Percentiles rank a stretch among this genome's conserved stretches.
Evolutionary conservation across 2,113 vertebrate genomes (phyloP).

Genomic region (Mobula birostris): DNA sequence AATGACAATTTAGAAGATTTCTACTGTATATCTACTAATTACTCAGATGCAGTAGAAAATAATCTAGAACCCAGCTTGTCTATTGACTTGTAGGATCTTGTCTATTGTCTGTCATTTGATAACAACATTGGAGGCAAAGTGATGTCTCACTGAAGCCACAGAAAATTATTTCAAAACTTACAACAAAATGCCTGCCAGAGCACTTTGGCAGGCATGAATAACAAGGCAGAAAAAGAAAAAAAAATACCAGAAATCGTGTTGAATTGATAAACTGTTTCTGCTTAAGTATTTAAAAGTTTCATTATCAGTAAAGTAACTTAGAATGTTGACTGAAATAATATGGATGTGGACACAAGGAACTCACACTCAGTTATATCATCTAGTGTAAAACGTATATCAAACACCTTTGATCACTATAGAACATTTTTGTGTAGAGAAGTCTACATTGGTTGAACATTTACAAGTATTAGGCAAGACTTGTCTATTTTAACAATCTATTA

Average conservation of each 20-base stretch:
- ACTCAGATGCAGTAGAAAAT: background rate
- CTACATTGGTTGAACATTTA: background rate
- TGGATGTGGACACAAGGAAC: background rate
- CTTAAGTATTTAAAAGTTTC: background rate
- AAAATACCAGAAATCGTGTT: background rate
- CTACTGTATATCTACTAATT: background rate
- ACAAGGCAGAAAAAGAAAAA: background rate
- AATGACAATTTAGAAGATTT: background rate
- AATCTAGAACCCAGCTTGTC: background rate
- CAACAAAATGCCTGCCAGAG: background rate
- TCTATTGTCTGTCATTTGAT: background rate
- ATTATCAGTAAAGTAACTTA: background rate
- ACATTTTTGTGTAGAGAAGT: background rate
- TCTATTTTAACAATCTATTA: conserved; percentile 5
- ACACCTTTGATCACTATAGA: background rate
- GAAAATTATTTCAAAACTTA: background rate
- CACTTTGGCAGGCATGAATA: too few relatives aligned
- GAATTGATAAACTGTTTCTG: background rate
- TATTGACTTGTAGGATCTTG: background rate
- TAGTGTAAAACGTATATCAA: background rate
- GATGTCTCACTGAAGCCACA: background rate
- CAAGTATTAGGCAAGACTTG: background rate
- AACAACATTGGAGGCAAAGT: background rate
- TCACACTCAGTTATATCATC: background rate
- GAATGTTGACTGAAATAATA: background rate